Percentiles rank a stretch among this genome's conserved stretches.
Evolutionary conservation across 2,797 vertebrate genomes (phyloP).

Genomic region (Leptatherina wallacei): DNA sequence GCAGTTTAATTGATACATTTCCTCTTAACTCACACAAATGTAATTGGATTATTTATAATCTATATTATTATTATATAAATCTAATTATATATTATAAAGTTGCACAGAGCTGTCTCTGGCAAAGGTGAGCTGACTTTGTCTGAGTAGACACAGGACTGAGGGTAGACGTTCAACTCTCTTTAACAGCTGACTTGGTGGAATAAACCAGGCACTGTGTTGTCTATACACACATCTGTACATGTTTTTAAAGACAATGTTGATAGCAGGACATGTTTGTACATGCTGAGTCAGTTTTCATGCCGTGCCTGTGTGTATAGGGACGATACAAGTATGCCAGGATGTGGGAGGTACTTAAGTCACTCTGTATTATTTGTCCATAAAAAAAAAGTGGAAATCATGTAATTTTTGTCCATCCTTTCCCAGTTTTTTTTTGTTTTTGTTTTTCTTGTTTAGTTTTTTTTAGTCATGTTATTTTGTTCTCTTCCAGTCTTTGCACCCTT

Average conservation of each 20-base stretch:
- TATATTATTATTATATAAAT: too few relatives aligned
- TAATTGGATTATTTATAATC: slow-evolving; percentile 32
- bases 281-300: slow-evolving; percentile 57
- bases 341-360: slow-evolving; percentile 55
- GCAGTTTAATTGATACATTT: slow-evolving; percentile 9
- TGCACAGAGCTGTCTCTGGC: slow-evolving; percentile 14
- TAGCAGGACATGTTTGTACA: slow-evolving; percentile 63
- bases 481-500: slow-evolving; percentile 40
- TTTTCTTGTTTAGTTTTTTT: slow-evolving; percentile 18
- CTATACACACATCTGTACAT: slow-evolving; percentile 60
- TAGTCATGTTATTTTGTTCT: slow-evolving; percentile 26
- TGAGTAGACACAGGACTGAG: slow-evolving; percentile 24
- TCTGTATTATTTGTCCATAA: slow-evolving; percentile 63
- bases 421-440: slow-evolving; percentile 24
- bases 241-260: slow-evolving; percentile 53
- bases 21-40: slow-evolving; percentile 20
- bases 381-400: slow-evolving; percentile 61
- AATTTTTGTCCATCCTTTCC: slow-evolving; percentile 51
- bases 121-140: slow-evolving; percentile 46
- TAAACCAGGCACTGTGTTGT: slow-evolving; percentile 54
- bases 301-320: slow-evolving; percentile 58
- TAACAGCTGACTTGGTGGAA: slow-evolving; percentile 54
- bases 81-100: too few relatives aligned
- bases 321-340: slow-evolving; percentile 63
- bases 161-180: slow-evolving; percentile 35